A percentile compares a stretch with the other conserved stretches of the same genome.
Evolutionary conservation across 2,113 vertebrate genomes (phyloP).

Genomic region (Anarhynchus alexandrinus): DNA sequence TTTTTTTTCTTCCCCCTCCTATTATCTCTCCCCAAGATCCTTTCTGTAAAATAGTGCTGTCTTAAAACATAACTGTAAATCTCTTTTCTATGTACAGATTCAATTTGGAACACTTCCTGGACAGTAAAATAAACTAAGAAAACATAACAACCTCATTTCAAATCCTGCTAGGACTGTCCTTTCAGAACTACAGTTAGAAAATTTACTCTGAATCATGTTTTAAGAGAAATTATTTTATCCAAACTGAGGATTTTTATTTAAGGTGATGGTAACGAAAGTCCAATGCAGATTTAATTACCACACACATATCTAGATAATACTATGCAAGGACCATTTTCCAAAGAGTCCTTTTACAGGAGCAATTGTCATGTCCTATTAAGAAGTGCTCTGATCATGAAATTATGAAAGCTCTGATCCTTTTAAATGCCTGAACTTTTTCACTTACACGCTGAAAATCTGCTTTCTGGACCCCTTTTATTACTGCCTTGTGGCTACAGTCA

Average conservation of each 20-base stretch:
- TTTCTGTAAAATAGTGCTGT: neutral
- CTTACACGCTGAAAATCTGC: neutral
- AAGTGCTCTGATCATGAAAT: constrained; percentile 38
- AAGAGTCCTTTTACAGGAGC: neutral
- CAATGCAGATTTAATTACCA: neutral
- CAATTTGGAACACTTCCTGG: neutral
- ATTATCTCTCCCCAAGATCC: neutral
- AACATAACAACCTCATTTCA: neutral
- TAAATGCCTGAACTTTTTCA: constrained; percentile 27
- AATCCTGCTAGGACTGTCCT: neutral
- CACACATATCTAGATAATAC: neutral
- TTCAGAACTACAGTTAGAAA: neutral
- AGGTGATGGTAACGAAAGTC: neutral
- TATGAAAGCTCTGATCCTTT: constrained; percentile 21
- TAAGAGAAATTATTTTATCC: neutral
- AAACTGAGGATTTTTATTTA: neutral
- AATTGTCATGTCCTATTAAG: constrained; percentile 17
- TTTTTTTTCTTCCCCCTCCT: too few relatives aligned
- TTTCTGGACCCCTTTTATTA: neutral
- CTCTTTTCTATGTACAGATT: neutral
- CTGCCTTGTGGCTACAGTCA: constrained; percentile 15
- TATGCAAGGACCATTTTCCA: neutral
- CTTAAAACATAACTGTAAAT: neutral
- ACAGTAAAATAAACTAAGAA: neutral
- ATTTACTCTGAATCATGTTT: neutral